These are phyloP conservation scores for Salarias fasciatus DNA, from an alignment of 2,797 vertebrate species.

Conservation along the genomic window DNA sequence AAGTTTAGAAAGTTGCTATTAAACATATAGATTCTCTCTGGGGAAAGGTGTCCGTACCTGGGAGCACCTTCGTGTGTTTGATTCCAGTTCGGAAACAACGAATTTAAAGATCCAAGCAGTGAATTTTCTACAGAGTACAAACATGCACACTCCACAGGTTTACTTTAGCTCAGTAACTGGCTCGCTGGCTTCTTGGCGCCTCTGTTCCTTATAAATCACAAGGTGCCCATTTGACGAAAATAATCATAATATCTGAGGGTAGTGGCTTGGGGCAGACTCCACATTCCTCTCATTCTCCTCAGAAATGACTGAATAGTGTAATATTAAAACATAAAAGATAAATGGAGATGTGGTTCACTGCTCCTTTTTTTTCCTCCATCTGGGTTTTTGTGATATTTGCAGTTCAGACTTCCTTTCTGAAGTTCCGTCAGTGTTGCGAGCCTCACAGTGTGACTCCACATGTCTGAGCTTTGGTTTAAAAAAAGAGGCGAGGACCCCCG, in stretches of 20 bases:
- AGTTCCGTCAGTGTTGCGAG: slow-evolving; percentile 2
- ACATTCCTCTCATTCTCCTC: not conserved
- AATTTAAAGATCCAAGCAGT: too few relatives aligned
- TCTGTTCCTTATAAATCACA: not conserved
- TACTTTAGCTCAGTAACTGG: slow-evolving; percentile 1
- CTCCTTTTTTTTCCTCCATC: not conserved
- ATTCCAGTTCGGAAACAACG: too few relatives aligned
- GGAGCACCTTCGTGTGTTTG: too few relatives aligned
- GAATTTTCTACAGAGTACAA: too few relatives aligned
- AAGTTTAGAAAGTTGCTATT: too few relatives aligned
- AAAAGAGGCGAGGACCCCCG: slow-evolving; percentile 12
- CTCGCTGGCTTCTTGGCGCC: not conserved
- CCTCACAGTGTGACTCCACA: slow-evolving; percentile 9
- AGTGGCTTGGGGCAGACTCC: not conserved
- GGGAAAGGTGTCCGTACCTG: too few relatives aligned
- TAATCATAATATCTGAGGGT: not conserved
- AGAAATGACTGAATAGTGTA: not conserved
- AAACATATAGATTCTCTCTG: too few relatives aligned
- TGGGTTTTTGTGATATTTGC: slow-evolving; percentile 12
- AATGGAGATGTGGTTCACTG: slow-evolving; percentile 1
- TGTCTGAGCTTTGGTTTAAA: slow-evolving; percentile 9
- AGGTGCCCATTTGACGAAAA: not conserved
- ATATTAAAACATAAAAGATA: slow-evolving; percentile 6
- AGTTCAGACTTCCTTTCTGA: slow-evolving; percentile 12
- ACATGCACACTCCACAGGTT: not conserved